Evolutionary conservation across 2,888 invertebrate genomes (phyloP), one percentile per base, ranked within the genome.

Genomic region (Pammene aurita): DNA sequence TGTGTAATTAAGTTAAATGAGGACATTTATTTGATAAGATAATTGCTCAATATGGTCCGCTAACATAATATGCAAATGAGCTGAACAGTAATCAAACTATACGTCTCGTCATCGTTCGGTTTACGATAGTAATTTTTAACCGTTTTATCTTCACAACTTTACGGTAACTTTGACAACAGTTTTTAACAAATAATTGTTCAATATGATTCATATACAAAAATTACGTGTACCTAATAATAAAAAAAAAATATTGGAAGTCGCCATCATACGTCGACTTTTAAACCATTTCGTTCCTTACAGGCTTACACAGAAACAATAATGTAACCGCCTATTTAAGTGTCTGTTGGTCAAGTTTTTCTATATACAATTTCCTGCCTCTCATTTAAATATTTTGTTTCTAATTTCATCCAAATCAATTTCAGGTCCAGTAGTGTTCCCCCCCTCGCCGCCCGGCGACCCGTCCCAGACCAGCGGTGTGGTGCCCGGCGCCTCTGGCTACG

Each of bases 371-470:
- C 4, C 26, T 26, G 26, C 26, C 26, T 26, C 4, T 26, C 26
- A 26, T 26, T 26, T 26, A 26, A 26, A 26, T 38, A 38, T 38
- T 38, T n/a, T 13, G 2, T 34, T 26, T 34, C 1, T 62, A 62
- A 41, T 7, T 50, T 38, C 9, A 11, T 60, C 46, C 7, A n/a
- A 38, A 42, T 11, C 56, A 35, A 46, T 90, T 89, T 41, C 93
- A 95, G 97, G 97, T 78, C 97, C 97, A 71, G 96, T 97, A 61
- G 93, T 96, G 62, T 97, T 97, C 92, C 96, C 96, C 46, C 94
- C 94, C 70, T 93, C 94, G 34, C 95, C 95, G 9, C 89, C 93
- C 76, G 94, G 95, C 72, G 95, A 95, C 76, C 94, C 95, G 54
- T 92, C 94, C 73, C 95, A 95, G 85, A 95, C 95, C 75, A 96